Percentiles rank a stretch among this genome's conserved stretches.
These are phyloP conservation scores for Drosophila trapezifrons DNA, from an alignment of 1,140 invertebrate species.

Conservation along the genomic window DNA sequence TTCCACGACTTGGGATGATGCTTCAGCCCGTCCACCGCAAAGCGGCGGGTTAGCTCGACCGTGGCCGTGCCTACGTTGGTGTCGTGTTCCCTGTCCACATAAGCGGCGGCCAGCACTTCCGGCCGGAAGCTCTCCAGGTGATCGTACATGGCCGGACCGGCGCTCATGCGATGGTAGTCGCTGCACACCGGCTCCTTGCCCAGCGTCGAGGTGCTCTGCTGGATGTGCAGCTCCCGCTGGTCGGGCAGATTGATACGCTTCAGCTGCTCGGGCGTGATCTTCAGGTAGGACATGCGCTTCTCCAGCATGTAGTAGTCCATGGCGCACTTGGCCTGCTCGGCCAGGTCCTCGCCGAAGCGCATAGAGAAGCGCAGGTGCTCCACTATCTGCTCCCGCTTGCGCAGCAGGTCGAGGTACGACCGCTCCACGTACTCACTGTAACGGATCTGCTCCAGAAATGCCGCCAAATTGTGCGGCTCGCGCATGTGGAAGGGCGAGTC, in stretches of 20 bases:
- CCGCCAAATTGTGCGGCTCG: constrained; percentile 91
- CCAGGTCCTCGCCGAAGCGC: constrained; percentile 72
- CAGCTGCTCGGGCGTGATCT: constrained; percentile 68
- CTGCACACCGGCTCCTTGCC: constrained; percentile 87
- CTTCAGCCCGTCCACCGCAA: constrained; percentile 86
- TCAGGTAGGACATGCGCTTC: constrained; percentile 69
- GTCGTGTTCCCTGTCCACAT: constrained; percentile 88
- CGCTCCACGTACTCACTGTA: constrained; percentile 77
- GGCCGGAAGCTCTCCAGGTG: constrained; percentile 90
- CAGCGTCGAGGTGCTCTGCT: constrained; percentile 11
- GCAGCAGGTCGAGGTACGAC: constrained; percentile 68
- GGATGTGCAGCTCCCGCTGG: constrained; percentile 42
- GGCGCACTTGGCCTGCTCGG: constrained; percentile 78
- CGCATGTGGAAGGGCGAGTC: constrained; percentile 92
- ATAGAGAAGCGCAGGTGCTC: constrained; percentile 75
- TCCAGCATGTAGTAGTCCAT: constrained; percentile 76
- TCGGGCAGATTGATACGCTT: constrained; percentile 70
- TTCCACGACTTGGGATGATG: constrained; percentile 93
- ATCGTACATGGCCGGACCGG: constrained; percentile 87
- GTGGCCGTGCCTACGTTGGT: constrained; percentile 88
- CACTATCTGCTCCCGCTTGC: constrained; percentile 70
- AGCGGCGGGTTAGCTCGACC: constrained; percentile 84
- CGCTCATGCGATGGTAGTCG: constrained; percentile 83
- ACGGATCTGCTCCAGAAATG: constrained; percentile 92
- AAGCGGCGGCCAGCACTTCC: constrained; percentile 86